These are phyloP conservation scores for Solenodon paradoxus DNA, from an alignment of 2,113 vertebrate species.

Conservation along the genomic window DNA sequence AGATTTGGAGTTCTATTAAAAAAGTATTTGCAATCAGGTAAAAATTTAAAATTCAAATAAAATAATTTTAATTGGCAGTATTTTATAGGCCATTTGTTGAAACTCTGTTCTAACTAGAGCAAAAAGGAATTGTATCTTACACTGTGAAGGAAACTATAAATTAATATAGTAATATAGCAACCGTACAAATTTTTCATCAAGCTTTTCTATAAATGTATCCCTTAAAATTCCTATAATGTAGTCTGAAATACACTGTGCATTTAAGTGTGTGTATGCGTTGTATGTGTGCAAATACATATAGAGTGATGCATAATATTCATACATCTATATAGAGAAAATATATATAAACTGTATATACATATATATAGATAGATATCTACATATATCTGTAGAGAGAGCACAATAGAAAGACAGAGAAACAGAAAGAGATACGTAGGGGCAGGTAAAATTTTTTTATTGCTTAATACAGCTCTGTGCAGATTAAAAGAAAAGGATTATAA, in stretches of 20 bases:
- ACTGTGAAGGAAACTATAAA: not conserved
- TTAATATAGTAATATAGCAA: not conserved
- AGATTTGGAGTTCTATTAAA: not conserved
- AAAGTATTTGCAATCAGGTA: not conserved
- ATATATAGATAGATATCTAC: too few species aligned
- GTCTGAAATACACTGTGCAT: not conserved
- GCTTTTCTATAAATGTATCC: not conserved
- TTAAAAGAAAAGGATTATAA: not conserved
- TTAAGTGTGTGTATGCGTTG: too few species aligned
- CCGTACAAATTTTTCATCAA: not conserved
- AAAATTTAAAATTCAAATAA: not conserved
- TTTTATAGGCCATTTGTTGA: not conserved
- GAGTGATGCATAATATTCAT: too few species aligned
- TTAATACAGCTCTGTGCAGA: not conserved
- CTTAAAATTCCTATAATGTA: not conserved
- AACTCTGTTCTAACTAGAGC: not conserved
- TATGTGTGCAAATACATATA: too few species aligned
- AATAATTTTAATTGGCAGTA: not conserved
- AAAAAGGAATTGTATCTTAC: not conserved
- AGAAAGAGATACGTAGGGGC: too few species aligned
- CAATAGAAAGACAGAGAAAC: too few species aligned
- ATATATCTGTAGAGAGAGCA: too few species aligned
- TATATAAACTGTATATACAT: too few species aligned
- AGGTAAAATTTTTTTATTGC: not conserved
- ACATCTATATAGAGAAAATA: not conserved